These are phyloP conservation scores for Squalus acanthias DNA, from an alignment of 2,797 vertebrate genomes.

Conservation along the genomic window DNA sequence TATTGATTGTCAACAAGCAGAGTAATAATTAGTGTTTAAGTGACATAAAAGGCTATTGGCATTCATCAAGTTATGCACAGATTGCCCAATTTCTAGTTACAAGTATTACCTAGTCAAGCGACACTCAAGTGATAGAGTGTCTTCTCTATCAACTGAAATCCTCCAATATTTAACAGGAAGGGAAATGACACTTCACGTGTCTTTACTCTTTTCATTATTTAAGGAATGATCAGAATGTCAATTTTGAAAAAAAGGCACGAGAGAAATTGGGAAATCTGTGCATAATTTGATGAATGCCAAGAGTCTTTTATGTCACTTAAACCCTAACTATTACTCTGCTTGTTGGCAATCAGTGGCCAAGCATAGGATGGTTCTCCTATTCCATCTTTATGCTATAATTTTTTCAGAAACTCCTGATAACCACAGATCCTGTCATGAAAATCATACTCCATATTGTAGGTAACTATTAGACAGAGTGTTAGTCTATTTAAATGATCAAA, in stretches of 20 bases:
- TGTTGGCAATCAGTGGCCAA: background rate
- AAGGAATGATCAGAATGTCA: background rate
- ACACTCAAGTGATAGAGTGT: background rate
- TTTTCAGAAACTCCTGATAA: background rate
- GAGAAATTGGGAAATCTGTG: background rate
- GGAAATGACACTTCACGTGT: background rate
- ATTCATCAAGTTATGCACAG: background rate
- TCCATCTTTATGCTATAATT: background rate
- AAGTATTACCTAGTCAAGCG: background rate
- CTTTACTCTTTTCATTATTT: background rate
- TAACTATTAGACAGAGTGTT: background rate
- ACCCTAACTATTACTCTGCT: background rate
- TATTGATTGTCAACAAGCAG: background rate
- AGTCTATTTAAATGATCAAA: background rate
- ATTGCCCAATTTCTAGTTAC: background rate
- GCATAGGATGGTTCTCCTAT: background rate
- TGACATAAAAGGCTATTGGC: background rate
- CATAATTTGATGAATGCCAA: background rate
- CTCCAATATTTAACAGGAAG: background rate
- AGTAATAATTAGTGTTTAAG: background rate
- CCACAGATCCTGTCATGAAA: background rate
- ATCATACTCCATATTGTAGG: background rate
- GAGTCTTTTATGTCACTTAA: background rate
- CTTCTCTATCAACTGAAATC: background rate
- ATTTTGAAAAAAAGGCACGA: background rate